A percentile compares a stretch with the other conserved stretches of the same genome.
Evolutionary conservation across 2,888 invertebrate genomes (phyloP).

Genomic region (Scelioninae gen. 1): DNA sequence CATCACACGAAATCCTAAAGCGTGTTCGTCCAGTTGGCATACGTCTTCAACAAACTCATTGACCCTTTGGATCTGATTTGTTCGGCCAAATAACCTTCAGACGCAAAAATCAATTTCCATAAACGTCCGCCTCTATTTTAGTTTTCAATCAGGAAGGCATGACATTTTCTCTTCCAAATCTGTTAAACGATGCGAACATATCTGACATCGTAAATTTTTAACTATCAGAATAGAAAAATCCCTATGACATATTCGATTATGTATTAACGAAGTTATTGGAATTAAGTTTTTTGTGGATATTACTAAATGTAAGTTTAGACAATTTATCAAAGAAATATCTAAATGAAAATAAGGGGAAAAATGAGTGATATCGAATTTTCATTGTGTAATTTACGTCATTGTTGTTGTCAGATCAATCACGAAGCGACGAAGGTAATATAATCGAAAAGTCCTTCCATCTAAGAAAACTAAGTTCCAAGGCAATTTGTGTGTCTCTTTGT

Average conservation of each 20-base stretch:
- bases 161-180: constrained; percentile 17
- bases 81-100: constrained; percentile 48
- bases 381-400: constrained; percentile 73
- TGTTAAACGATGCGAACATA: constrained; percentile 53
- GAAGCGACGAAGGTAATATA: constrained; percentile 80
- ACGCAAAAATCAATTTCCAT: constrained; percentile 59
- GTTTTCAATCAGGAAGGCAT: constrained; percentile 60
- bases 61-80: constrained; percentile 68
- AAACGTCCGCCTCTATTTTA: constrained; percentile 58
- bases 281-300: constrained; percentile 20
- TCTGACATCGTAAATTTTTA: constrained; percentile 48
- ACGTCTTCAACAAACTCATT: constrained; percentile 67
- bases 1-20: constrained; percentile 58
- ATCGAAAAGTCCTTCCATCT: constrained; percentile 83
- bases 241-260: constrained; percentile 40
- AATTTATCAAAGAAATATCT: constrained; percentile 15
- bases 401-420: constrained; percentile 82
- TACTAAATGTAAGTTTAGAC: constrained; percentile 23
- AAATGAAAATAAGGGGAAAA: constrained; percentile 41
- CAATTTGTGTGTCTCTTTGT: constrained; percentile 84
- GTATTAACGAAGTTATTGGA: constrained; percentile 18
- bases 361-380: constrained; percentile 46
- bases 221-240: constrained; percentile 34
- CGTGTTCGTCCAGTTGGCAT: constrained; percentile 62
- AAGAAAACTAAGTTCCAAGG: constrained; percentile 83